Evolutionary conservation across 2,113 vertebrate species (phyloP), one percentile per base, ranked within the genome.

Genomic region (Okapia johnstoni): DNA sequence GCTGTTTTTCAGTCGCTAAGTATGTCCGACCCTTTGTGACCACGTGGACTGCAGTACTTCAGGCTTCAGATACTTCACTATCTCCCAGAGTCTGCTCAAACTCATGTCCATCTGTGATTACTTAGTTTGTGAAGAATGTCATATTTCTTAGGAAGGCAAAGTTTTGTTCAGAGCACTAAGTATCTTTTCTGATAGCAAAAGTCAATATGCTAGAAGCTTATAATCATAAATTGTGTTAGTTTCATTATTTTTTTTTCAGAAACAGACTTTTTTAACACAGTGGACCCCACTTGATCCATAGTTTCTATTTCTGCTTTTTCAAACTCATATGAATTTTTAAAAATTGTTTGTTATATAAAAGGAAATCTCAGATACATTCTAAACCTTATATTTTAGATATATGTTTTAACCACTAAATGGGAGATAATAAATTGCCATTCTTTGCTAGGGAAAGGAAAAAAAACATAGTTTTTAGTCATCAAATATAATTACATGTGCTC

Each of bases 191-290:
- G 30, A 83, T 58, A 79, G 60, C 55, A 79, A 7, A 94, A 97
- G 15, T 57, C 57, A 87, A 1, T 76, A 19, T 93, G 48, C n/a
- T 95, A 30, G 14, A 87, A 77, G 88, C 36, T 88, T 86, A 30
- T 88, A 91, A 86, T 86, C 28, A 8, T 85, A 25, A 89, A 55
- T 80, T 79, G 17, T 66, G n/a, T 76, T 93, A 79, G 28, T 63
- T 96, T 84, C 61, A 84, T 96, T 73, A 66, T 94, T 3, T 84
- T 95, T 5, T 91, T 48, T 97, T 97, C 43, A 96, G 36, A 88
- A 94, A 76, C 13, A n/a, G 52, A 15, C 2, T 83, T 0, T 93
- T 97, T 84, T 83, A 28, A 60, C 7, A 6, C 46, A 46, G 46
- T 46, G 46, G 46, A 46, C 46, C 46, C 46, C 46, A 46, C 46